Conservation (phyloP, 2,888 invertebrate species). For the Pterobdella sp. region DNA sequence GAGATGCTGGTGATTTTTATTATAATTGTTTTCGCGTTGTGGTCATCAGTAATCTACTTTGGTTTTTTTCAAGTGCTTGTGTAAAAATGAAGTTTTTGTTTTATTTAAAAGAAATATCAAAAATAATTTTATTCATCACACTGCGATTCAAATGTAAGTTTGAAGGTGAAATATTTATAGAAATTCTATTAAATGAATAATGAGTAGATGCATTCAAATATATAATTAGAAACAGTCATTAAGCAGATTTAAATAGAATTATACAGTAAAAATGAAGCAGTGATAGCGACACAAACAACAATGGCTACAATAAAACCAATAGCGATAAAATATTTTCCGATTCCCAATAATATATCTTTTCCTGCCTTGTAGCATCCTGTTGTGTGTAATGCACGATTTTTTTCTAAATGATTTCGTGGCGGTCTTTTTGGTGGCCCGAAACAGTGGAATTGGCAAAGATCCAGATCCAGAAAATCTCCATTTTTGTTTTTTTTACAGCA, state of each 20-base stretch:
- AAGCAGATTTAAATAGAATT: constrained; percentile 22
- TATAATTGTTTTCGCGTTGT: no score
- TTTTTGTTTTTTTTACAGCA: constrained; percentile 24
- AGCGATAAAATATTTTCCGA: constrained; percentile 29
- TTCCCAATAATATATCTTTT: constrained; percentile 14
- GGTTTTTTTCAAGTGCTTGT: no score
- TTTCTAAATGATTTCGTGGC: neutral
- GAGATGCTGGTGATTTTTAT: no score
- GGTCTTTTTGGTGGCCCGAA: constrained; percentile 25
- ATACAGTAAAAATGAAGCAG: constrained; percentile 22
- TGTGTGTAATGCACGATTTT: constrained; percentile 15
- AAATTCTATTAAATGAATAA: no score
- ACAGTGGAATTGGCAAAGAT: constrained; percentile 23
- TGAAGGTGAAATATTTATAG: no score
- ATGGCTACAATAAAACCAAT: constrained; percentile 29
- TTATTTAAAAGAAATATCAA: no score
- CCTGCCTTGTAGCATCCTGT: constrained; percentile 29
- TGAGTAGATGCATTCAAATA: no score
- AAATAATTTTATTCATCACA: no score
- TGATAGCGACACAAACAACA: constrained; percentile 21
- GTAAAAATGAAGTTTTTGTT: no score
- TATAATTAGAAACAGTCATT: no score
- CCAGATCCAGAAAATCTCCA: constrained; percentile 14
- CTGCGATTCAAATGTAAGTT: no score
- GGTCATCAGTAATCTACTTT: no score